Base-by-base conservation (phyloP, 2,888 invertebrate species). In the Megalurothrips usitatus region DNA sequence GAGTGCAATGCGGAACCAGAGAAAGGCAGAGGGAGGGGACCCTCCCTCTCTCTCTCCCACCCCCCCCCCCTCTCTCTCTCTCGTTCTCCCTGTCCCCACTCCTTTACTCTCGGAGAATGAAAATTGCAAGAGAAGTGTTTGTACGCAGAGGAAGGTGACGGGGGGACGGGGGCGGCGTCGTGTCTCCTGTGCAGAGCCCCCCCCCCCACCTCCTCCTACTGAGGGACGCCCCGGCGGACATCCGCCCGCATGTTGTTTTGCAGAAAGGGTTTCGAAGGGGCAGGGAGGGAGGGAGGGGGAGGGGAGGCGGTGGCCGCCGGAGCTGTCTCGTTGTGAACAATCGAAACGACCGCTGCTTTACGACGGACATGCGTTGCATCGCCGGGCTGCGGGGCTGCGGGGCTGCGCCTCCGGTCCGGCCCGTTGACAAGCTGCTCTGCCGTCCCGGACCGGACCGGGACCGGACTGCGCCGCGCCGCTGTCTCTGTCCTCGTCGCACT, bases 1-100 rank as follows among this genome's bases (percentile, higher is more conserved):
- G 68, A 58, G 68, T 75, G 68, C 68, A 75, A 75, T 75, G 68
- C 68, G 68, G 68, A 75, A 75, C 68, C 68, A 6, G 68, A 68
- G 68, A 14, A 14, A 58, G 58, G 58, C 58, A n/a, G 19, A 58
- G 58, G 58, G 14, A 17, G 52, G 52, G 52, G 19, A 4, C 10
- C 52, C 52, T 9, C 52, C 58, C 58, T 14, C 58, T 14, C 17
- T 17, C 58, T 58, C 58, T 8, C 58, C 58, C 58, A 58, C 58
- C 58, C n/a, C 17, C n/a, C 58, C 52, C 10, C 52, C 52, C 10
- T 1, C 52, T 9, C 10, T 17, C 19, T 52, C 52, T 52, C 14
- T 14, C 58, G 58, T 19, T 52, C 52, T 52, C 17, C 52, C 8
- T 52, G 14, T 52, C 8, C 58, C 19, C 52, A 19, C 12, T 52